Evolutionary conservation across 2,888 invertebrate species (phyloP).

Genomic region (Allophyes oxyacanthae): DNA sequence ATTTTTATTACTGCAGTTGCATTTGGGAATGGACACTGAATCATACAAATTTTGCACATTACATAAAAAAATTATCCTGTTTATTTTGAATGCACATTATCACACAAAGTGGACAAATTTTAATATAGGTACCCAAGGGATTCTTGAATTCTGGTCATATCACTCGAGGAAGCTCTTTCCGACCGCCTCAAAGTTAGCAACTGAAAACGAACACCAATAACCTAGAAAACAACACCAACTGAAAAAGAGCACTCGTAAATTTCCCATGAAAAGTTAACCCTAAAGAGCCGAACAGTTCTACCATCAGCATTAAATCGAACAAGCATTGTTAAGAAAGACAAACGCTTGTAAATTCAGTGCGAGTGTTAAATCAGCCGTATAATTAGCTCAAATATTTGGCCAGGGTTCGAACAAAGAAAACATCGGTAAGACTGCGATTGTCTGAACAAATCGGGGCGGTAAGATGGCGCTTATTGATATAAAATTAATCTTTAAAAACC

Average conservation of each 20-base stretch:
- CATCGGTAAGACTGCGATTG: conserved; percentile 61
- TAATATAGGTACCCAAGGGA: too few species aligned
- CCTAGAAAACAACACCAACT: background rate
- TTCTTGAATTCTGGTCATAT: too few species aligned
- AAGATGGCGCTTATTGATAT: conserved; percentile 60
- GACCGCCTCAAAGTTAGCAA: too few species aligned
- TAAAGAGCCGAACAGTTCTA: conserved; percentile 17
- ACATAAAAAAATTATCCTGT: too few species aligned
- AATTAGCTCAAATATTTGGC: conserved; percentile 73
- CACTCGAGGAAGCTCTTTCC: too few species aligned
- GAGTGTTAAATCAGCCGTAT: conserved; percentile 78
- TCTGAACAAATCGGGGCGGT: conserved; percentile 63
- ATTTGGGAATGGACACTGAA: too few species aligned
- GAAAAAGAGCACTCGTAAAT: background rate
- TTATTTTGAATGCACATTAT: too few species aligned
- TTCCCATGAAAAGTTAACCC: background rate
- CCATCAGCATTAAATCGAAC: conserved; percentile 43
- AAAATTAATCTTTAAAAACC: too few species aligned
- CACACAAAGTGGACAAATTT: too few species aligned
- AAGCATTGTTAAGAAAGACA: conserved; percentile 70
- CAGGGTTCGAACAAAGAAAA: conserved; percentile 63
- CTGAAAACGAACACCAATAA: background rate
- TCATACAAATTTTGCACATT: too few species aligned
- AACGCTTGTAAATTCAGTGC: conserved; percentile 67
- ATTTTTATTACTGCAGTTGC: too few species aligned